phyloP scores from a whole-genome alignment of 2,888 invertebrate species.

The Andrena bucephala region DNA sequence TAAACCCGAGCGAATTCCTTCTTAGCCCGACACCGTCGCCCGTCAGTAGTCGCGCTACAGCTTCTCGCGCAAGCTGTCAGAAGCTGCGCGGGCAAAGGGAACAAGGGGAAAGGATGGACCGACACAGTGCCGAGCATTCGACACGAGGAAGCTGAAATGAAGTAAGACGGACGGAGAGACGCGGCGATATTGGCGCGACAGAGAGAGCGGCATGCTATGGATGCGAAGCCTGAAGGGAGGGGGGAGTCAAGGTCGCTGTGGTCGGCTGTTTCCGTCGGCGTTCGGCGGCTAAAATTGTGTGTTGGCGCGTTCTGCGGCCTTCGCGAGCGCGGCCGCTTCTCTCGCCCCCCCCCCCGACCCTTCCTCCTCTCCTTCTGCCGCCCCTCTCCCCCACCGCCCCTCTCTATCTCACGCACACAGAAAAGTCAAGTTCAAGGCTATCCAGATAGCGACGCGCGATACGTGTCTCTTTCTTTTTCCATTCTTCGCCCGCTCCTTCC shows the following conservation, averaged over 20 bases:
- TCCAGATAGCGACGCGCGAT: slow-evolving; percentile 69
- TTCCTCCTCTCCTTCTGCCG: neutral
- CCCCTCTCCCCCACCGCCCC: neutral
- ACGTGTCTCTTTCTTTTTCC: slow-evolving; percentile 52
- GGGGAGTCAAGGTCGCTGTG: slow-evolving; percentile 70
- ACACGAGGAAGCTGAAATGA: slow-evolving; percentile 37
- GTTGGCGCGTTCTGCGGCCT: slow-evolving; percentile 73
- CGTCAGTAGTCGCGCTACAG: slow-evolving; percentile 7
- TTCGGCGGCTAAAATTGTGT: slow-evolving; percentile 78
- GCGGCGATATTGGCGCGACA: slow-evolving; percentile 36
- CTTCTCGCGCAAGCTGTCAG: slow-evolving; percentile 28
- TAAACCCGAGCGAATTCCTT: neutral
- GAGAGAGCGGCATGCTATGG: slow-evolving; percentile 29
- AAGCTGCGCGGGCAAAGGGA: slow-evolving; percentile 10
- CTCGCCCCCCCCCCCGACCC: slow-evolving; percentile 20
- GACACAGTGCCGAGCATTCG: slow-evolving; percentile 7
- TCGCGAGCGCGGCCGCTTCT: slow-evolving; percentile 62
- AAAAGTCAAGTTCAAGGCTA: slow-evolving; percentile 84
- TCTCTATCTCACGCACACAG: slow-evolving; percentile 64
- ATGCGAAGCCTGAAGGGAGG: slow-evolving; percentile 40
- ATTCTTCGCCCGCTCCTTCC: slow-evolving; percentile 45
- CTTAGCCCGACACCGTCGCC: neutral
- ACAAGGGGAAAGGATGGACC: neutral
- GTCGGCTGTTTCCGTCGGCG: slow-evolving; percentile 80
- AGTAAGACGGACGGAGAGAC: slow-evolving; percentile 13